Evolutionary conservation across 2,797 vertebrate species (phyloP).

Genomic region (Helostoma temminkii): DNA sequence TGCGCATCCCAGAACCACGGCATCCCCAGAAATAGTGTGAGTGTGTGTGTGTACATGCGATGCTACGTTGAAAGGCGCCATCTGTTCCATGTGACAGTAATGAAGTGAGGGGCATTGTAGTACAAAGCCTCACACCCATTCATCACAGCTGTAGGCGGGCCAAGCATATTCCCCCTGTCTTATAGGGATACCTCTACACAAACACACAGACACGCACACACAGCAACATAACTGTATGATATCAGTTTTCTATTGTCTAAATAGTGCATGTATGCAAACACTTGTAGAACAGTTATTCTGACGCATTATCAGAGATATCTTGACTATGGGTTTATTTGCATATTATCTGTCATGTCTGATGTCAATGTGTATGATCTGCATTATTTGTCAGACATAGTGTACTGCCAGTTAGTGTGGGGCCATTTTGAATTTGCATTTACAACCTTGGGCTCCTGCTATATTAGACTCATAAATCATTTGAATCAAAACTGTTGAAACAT

Average conservation of each 20-base stretch:
- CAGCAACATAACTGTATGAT: slow-evolving; percentile 36
- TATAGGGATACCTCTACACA: slow-evolving; percentile 82
- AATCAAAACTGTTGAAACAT: slow-evolving; percentile 43
- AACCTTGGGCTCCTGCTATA: slow-evolving; percentile 34
- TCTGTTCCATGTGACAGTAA: slow-evolving; percentile 89
- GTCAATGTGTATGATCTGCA: background rate
- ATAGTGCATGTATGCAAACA: slow-evolving; percentile 41
- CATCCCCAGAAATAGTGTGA: slow-evolving; percentile 65
- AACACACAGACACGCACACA: slow-evolving; percentile 46
- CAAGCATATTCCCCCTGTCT: slow-evolving; percentile 82
- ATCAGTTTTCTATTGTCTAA: slow-evolving; percentile 19
- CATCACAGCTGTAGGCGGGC: slow-evolving; percentile 84
- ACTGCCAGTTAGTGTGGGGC: background rate
- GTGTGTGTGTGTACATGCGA: slow-evolving; percentile 70
- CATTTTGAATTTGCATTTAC: slow-evolving; percentile 45
- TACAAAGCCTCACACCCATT: slow-evolving; percentile 84
- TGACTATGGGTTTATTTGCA: slow-evolving; percentile 51
- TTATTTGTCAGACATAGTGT: slow-evolving; percentile 25
- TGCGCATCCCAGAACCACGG: slow-evolving; percentile 58
- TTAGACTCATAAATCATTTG: slow-evolving; percentile 28
- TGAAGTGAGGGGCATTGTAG: slow-evolving; percentile 87
- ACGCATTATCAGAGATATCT: slow-evolving; percentile 28
- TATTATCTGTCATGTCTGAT: slow-evolving; percentile 38
- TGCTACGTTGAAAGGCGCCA: slow-evolving; percentile 86
- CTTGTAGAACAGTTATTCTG: slow-evolving; percentile 43